Evolutionary conservation across 2,113 vertebrate species (phyloP), one percentile per base, ranked within the genome.

Genomic region (Malurus melanocephalus): DNA sequence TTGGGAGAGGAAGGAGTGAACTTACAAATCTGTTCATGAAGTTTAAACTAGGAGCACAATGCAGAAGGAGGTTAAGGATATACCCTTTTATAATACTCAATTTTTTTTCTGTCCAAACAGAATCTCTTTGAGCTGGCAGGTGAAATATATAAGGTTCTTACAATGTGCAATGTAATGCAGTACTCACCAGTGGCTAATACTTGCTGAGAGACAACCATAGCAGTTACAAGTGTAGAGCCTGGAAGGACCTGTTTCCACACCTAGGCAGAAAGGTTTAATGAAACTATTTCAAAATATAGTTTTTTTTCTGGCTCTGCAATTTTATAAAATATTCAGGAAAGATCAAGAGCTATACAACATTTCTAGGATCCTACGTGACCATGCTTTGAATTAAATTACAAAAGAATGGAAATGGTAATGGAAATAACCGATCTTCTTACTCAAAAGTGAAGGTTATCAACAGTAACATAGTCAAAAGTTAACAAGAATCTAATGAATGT

Each of bases 401-500:
- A 45, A 88, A 73, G 40, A 48, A 88, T 46, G 16, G 89, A 94
- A 87, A 73, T 33, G 3, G 30, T 46, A 60, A 61, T 75, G 43
- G n/a, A 89, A 92, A 87, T 74, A 80, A 71, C 28, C 1, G 1
- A 19, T 62, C 40, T 9, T 66, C 40, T 69, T 75, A 43, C 23
- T 81, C 85, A 69, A 0, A 3, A 68, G 18, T 16, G 24, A 85
- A 89, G 14, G 32, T 80, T 52, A 48, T 82, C 68, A 95, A 83
- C 69, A 90, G 66, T 66, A 89, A 49, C 51, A 56, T 27, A 87
- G 28, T 88, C 40, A 77, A 88, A 92, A 78, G 22, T 67, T 79
- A 95, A 91, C 46, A 84, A 67, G 49, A 79, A 3, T 65, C 45
- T 90, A 93, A 85, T 71, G 83, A 61, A 75, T 84, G 35, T 33